A percentile compares a stretch with the other conserved stretches of the same genome.
Conservation (phyloP, 2,113 vertebrate genomes). For the Podilymbus podiceps region DNA sequence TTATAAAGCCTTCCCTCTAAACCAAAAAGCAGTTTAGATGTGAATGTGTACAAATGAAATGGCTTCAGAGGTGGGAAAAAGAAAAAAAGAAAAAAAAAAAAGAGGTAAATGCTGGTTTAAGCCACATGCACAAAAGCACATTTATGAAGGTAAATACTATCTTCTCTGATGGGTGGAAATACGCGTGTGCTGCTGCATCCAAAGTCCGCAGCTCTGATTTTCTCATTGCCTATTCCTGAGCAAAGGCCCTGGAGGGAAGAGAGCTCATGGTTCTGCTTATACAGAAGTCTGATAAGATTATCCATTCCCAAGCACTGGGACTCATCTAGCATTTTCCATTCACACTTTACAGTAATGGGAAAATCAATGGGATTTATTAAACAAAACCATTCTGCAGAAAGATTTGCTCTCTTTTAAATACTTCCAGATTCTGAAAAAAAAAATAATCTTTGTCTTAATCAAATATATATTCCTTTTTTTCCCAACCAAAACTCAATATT, state of each 20-base stretch:
- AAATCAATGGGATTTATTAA: not conserved
- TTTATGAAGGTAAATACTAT: not conserved
- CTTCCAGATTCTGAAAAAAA: not conserved
- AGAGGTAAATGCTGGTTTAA: not conserved
- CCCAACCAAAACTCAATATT: not conserved
- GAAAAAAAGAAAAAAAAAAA: not conserved
- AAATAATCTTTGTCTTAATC: not conserved
- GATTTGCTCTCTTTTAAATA: not conserved
- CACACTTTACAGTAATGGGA: not conserved
- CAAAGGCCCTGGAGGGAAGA: not conserved
- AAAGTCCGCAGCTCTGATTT: not conserved
- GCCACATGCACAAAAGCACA: not conserved
- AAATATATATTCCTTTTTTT: not conserved
- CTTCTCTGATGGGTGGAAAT: not conserved
- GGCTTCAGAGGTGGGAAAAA: not conserved
- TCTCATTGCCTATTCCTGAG: not conserved
- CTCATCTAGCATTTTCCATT: not conserved
- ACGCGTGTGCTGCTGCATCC: not conserved
- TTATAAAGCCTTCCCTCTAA: not conserved
- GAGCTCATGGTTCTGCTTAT: not conserved
- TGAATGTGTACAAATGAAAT: not conserved
- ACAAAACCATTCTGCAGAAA: not conserved
- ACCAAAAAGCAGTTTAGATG: not conserved
- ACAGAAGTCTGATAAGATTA: not conserved
- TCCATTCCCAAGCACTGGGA: not conserved